These are phyloP conservation scores for Mesorhabditis sp. DNA, from an alignment of 2,888 invertebrate genomes.

Conservation along the genomic window DNA sequence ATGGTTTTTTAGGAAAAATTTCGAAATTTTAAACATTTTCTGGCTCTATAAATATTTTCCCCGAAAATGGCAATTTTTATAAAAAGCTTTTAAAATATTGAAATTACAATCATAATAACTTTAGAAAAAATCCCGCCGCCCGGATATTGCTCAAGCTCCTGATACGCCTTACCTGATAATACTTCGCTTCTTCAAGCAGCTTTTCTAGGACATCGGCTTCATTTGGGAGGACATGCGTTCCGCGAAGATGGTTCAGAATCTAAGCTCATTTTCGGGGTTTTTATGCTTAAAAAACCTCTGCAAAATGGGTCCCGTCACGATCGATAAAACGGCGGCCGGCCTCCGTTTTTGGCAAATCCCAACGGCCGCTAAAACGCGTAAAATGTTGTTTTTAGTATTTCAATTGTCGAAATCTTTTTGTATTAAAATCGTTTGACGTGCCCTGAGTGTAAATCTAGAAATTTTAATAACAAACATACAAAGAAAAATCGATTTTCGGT, in stretches of 20 bases:
- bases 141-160: neutral
- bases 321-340: neutral
- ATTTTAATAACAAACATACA: neutral
- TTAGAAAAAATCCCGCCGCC: neutral
- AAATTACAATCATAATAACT: no score
- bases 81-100: no score
- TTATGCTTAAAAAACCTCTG: neutral
- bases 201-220: neutral
- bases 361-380: neutral
- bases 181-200: neutral
- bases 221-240: neutral
- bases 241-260: constrained; percentile 1
- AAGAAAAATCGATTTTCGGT: no score
- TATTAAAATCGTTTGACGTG: neutral
- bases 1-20: no score
- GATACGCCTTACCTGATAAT: neutral
- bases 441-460: neutral
- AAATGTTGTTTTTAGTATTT: neutral
- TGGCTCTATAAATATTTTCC: no score
- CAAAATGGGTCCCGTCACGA: neutral
- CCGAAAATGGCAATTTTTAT: no score
- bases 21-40: no score
- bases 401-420: neutral
- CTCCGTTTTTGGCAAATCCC: neutral
- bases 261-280: neutral